Base-by-base conservation (phyloP, 2,797 vertebrate species). In the Diglossa cyanea region DNA sequence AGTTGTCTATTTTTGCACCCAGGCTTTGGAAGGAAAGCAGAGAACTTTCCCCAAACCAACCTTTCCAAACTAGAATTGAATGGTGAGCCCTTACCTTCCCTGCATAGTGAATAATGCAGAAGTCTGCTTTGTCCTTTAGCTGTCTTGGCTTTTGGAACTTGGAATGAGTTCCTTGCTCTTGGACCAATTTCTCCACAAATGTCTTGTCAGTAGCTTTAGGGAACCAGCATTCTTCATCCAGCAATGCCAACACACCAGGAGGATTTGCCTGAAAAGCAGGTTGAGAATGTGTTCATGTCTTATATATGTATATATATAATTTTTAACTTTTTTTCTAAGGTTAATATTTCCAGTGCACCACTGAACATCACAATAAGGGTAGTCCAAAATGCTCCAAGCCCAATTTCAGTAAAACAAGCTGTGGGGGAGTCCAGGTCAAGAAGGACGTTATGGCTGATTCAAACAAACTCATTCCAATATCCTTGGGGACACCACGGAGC, bases 211-310 rank as follows among this genome's bases (percentile, higher is more conserved):
- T 99, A 91, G 99, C 99, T 97, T 99, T 99, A 20, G 99, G 99
- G 83, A 99, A 99, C 99, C 99, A 99, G 97, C 99, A 99, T 94
- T 99, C 99, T 95, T 99, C 99, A 89, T 99, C 99, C 98, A 99
- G 96, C 83, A 99, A 97, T 31, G 99, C 99, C 48, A 99, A 96
- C 80, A 99, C 99, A 33, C 99, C 99, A 7, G 99, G 99, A 48
- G 99, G 99, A 77, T 98, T 99, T 53, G 99, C 98, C 99, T 99
- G 96, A 23, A 37, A 67, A 72, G 14, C 62, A 93, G 44, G 4
- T 66, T 17, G 21, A 79, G 26, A 8, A 58, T 28, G 18, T 13
- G 26, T 39, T 80, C 28, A 19, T 15, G 17, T 25, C 53, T 42
- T 31, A 7, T 10, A 26, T 1, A 26, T 1, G 17, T 5, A 2